phyloP scores from a whole-genome alignment of 1,140 invertebrate genomes.

The Tribolium castaneum region DNA sequence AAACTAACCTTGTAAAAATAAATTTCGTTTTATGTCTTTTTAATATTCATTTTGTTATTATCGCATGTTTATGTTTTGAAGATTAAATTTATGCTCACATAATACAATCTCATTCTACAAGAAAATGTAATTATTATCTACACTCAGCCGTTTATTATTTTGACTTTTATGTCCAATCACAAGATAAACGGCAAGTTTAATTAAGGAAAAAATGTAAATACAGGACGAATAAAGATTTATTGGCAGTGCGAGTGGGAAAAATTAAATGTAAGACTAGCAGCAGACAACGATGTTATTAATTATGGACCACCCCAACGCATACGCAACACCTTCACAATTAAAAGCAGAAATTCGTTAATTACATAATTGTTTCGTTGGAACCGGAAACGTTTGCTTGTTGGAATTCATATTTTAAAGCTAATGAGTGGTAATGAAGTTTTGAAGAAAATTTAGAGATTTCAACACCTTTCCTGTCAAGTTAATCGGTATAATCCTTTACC shows the following conservation, averaged over 20 bases:
- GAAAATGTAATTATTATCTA: slow-evolving; percentile 10
- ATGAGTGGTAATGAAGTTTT: not conserved
- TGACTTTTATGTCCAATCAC: slow-evolving; percentile 8
- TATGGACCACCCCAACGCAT: not conserved
- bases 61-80: slow-evolving; percentile 13
- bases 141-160: slow-evolving; percentile 6
- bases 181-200: not conserved
- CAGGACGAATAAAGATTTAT: not conserved
- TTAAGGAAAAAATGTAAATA: not conserved
- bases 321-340: not conserved
- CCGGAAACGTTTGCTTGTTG: not conserved
- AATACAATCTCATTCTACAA: not conserved
- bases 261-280: not conserved
- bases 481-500: not conserved
- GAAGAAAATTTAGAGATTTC: not conserved
- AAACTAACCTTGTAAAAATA: not conserved
- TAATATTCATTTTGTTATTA: slow-evolving; percentile 24
- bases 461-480: not conserved
- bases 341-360: not conserved
- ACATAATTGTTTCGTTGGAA: not conserved
- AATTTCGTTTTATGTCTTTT: slow-evolving; percentile 2
- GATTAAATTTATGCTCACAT: slow-evolving; percentile 4
- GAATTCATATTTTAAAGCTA: not conserved
- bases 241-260: not conserved
- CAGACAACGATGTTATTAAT: not conserved